Conservation (phyloP, 2,888 invertebrate species). For the Nemoura dubitans region DNA sequence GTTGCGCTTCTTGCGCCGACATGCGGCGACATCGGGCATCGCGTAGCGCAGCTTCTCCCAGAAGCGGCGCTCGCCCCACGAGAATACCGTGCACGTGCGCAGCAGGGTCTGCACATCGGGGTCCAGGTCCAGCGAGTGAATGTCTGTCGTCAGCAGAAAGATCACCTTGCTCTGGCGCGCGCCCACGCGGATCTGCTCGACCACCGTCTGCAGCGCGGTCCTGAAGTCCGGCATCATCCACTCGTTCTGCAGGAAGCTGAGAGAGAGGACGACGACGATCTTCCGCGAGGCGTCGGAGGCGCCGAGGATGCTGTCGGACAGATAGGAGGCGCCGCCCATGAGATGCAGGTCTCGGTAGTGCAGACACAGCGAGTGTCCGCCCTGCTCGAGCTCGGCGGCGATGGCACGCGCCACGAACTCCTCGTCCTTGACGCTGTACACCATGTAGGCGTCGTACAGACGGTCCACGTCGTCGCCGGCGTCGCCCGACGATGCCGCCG, state of each 20-base stretch:
- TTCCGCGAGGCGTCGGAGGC: conserved; percentile 76
- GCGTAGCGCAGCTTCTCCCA: conserved; percentile 84
- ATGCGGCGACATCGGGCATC: conserved; percentile 76
- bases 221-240: conserved; percentile 85
- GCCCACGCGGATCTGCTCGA: conserved; percentile 63
- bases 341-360: conserved; percentile 61
- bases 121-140: conserved; percentile 77
- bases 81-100: conserved; percentile 75
- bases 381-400: conserved; percentile 77
- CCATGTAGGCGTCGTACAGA: conserved; percentile 83
- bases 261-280: conserved; percentile 82
- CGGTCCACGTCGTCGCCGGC: conserved; percentile 63
- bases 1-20: conserved; percentile 49
- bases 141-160: conserved; percentile 68
- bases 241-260: conserved; percentile 82
- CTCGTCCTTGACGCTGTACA: conserved; percentile 84
- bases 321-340: conserved; percentile 55
- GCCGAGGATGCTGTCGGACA: conserved; percentile 67
- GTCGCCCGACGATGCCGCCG: conserved; percentile 55
- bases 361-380: conserved; percentile 69
- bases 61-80: conserved; percentile 82
- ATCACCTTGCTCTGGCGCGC: conserved; percentile 70
- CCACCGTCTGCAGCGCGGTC: conserved; percentile 79
- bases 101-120: conserved; percentile 78
- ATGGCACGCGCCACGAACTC: conserved; percentile 75